Base-by-base conservation (phyloP, 2,888 invertebrate species). In the Macaria notata region DNA sequence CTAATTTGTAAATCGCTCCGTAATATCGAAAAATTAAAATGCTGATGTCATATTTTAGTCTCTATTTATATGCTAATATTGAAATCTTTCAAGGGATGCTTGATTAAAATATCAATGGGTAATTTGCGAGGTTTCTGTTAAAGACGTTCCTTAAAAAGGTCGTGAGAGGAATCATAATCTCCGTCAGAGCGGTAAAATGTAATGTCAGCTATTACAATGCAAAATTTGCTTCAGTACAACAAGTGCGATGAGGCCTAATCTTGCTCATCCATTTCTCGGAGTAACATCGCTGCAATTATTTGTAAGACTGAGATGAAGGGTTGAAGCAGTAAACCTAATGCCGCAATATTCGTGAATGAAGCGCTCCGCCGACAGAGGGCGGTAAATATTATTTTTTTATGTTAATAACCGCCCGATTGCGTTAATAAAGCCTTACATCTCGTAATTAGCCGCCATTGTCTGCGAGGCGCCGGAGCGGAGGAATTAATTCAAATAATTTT, bases 351-450 rank as follows among this genome's bases (percentile, higher is more conserved):
- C 88, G 79, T 88, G 84, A 90, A 89, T 90, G 88, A 89, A 88
- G 87, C 83, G 82, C 83, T 76, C 80, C 73, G 65, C 73, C 76
- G 72, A 75, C 79, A 72, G 76, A 79, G 76, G 81, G 75, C 78
- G 75, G 88, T 88, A 89, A 89, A 90, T 89, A 91, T 89, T 89
- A 89, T 90, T 91, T 91, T 91, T 91, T 91, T 90, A 90, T 91
- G 90, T 89, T 90, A 90, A 90, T 90, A 80, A 85, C 84, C 80
- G 72, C 79, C 84, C 84, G 86, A 89, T 89, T 87, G 88, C 86
- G 88, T 87, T 90, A 88, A 90, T 91, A 89, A 90, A 90, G 87
- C 85, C 86, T 86, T 88, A 88, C 88, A 88, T 88, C 84, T 84
- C 79, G 84, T 89, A 90, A 90, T 90, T 90, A 88, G 85, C 70